A percentile compares a stretch with the other conserved stretches of the same genome.
Conservation (phyloP, 2,797 vertebrate genomes). For the Sparus aurata region DNA sequence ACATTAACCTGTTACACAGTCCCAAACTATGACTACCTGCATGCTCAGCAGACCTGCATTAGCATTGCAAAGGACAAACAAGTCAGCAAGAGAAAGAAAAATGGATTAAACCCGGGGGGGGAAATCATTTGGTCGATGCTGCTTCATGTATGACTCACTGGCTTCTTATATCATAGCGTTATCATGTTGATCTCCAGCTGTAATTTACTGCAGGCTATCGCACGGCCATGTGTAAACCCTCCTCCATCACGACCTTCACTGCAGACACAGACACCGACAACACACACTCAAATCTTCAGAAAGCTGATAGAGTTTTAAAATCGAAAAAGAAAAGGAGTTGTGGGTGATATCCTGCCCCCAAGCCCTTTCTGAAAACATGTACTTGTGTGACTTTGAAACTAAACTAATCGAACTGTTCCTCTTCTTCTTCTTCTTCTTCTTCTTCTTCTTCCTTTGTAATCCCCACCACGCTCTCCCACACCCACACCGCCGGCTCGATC, state of each 20-base stretch:
- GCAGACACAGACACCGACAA: background rate
- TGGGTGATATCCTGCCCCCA: constrained; percentile 25
- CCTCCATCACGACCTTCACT: constrained; percentile 26
- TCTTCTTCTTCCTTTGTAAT: constrained; percentile 14
- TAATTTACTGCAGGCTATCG: background rate
- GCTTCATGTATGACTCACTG: background rate
- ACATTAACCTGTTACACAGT: too few species aligned
- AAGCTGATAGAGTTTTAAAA: constrained; percentile 11
- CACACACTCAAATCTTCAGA: constrained; percentile 7
- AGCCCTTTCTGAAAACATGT: constrained; percentile 29
- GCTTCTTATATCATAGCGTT: background rate
- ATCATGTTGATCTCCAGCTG: constrained; percentile 9
- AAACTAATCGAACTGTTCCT: constrained; percentile 31
- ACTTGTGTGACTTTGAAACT: constrained; percentile 60
- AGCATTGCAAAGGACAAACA: background rate
- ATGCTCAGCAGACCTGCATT: too few species aligned
- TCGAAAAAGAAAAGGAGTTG: background rate
- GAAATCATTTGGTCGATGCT: background rate
- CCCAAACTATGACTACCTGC: too few species aligned
- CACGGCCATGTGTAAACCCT: background rate
- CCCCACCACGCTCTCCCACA: constrained; percentile 12
- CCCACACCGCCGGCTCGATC: constrained; percentile 19
- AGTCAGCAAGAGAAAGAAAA: background rate
- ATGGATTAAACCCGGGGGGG: background rate
- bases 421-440: constrained; percentile 12